A percentile compares a stretch with the other conserved stretches of the same genome.
Conservation (phyloP, 2,113 vertebrate genomes). For the Pseudopipra pipra region DNA sequence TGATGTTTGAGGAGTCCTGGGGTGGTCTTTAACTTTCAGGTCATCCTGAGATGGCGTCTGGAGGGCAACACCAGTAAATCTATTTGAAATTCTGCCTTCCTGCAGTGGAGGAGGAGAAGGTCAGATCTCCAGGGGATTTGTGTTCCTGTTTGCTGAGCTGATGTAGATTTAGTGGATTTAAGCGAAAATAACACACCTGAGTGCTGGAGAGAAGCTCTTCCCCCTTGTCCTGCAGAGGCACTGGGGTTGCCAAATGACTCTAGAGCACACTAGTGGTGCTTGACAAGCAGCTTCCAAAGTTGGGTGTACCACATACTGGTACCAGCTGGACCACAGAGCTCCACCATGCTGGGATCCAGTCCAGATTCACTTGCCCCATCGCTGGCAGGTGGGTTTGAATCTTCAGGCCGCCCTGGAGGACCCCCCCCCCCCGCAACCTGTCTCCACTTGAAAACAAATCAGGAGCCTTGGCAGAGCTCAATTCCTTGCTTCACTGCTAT, state of each 20-base stretch:
- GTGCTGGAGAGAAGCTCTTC: background rate
- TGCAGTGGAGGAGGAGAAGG: background rate
- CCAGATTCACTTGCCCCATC: background rate
- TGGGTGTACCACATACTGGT: background rate
- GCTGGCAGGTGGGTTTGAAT: background rate
- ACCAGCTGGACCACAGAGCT: background rate
- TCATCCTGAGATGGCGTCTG: background rate
- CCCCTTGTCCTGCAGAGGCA: background rate
- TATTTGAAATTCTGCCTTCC: conserved; percentile 30
- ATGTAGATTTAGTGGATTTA: background rate
- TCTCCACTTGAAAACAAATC: background rate
- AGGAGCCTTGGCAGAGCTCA: background rate
- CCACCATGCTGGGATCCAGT: background rate
- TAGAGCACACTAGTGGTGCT: background rate
- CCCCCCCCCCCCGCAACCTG: background rate
- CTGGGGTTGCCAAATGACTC: background rate
- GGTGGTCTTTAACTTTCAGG: background rate
- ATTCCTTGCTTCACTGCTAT: conserved; percentile 23
- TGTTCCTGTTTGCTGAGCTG: conserved; percentile 17
- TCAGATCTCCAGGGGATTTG: background rate
- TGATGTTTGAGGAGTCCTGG: background rate
- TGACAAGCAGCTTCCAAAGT: background rate
- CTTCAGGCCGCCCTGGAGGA: background rate
- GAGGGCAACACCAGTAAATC: background rate
- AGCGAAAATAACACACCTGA: conserved; percentile 14